phyloP scores from a whole-genome alignment of 2,888 invertebrate genomes.

The Halictus ligatus region DNA sequence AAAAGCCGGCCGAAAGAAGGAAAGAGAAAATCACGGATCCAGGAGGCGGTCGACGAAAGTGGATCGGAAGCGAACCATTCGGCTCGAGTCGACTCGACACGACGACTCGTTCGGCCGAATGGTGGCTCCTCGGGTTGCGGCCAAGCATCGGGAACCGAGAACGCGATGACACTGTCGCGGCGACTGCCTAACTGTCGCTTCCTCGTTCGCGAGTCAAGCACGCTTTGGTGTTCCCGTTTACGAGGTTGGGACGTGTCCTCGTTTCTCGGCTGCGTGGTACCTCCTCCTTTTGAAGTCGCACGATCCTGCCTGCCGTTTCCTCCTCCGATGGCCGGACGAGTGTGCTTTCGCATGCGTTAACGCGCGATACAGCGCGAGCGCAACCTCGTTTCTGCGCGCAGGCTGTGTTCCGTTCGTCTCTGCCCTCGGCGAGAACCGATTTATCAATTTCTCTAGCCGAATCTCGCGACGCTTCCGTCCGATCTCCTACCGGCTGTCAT shows the following conservation, averaged over 20 bases:
- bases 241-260: conserved; percentile 63
- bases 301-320: conserved; percentile 54
- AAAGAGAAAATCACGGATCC: conserved; percentile 28
- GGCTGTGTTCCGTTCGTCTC: not conserved
- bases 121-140: not conserved
- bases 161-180: conserved; percentile 37
- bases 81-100: conserved; percentile 13
- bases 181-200: conserved; percentile 55
- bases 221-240: conserved; percentile 61
- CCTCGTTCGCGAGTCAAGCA: conserved; percentile 56
- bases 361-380: conserved; percentile 14
- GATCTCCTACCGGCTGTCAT: too few relatives aligned
- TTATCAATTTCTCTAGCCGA: not conserved
- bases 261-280: conserved; percentile 42
- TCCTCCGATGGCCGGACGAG: conserved; percentile 52
- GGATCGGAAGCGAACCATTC: conserved; percentile 59
- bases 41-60: conserved; percentile 52
- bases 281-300: conserved; percentile 54
- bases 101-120: conserved; percentile 47
- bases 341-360: conserved; percentile 56
- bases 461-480: not conserved
- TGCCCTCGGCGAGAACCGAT: not conserved
- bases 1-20: conserved; percentile 17
- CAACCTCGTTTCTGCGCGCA: conserved; percentile 47
- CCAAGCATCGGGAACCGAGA: not conserved